phyloP scores from a whole-genome alignment of 2,888 invertebrate genomes.

The Formica aserva region DNA sequence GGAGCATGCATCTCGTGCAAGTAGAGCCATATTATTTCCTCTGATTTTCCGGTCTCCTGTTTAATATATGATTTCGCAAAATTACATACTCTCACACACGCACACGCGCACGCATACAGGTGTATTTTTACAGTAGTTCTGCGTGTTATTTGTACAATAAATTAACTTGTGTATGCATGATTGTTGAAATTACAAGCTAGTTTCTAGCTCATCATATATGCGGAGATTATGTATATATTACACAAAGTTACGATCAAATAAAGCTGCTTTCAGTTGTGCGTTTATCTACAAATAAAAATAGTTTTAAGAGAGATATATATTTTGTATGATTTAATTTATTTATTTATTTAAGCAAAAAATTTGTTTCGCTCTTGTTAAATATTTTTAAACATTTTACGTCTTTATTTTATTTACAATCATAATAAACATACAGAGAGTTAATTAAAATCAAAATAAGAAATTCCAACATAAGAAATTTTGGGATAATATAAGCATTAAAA shows the following conservation, averaged over 20 bases:
- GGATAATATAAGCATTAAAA: background rate
- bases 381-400: background rate
- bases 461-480: background rate
- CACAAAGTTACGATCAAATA: constrained; percentile 14
- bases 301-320: background rate
- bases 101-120: background rate
- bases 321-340: background rate
- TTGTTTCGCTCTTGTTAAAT: background rate
- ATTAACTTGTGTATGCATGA: constrained; percentile 27
- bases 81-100: background rate
- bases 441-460: background rate
- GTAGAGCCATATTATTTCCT: constrained; percentile 33
- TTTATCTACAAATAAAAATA: background rate
- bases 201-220: constrained; percentile 8
- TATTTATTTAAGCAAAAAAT: background rate
- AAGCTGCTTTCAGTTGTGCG: background rate
- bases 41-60: constrained; percentile 46
- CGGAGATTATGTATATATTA: background rate
- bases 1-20: constrained; percentile 24
- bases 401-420: background rate
- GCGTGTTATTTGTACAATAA: constrained; percentile 25
- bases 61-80: constrained; percentile 47
- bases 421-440: background rate
- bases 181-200: constrained; percentile 29
- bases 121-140: constrained; percentile 22